phyloP scores from a whole-genome alignment of 2,888 invertebrate genomes.

The Sarcophaga variegata region DNA sequence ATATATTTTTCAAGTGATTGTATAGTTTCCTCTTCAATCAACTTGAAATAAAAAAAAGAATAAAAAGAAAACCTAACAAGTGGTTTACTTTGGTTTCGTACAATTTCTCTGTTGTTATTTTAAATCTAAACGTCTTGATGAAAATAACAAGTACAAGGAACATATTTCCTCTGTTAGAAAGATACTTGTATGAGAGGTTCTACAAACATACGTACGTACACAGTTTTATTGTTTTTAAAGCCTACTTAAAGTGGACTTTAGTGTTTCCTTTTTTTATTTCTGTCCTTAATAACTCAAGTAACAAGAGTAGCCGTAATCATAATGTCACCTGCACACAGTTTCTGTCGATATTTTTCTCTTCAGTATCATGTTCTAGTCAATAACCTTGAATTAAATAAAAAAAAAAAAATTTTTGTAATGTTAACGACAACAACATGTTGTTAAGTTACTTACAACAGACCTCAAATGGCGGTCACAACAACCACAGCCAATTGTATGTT shows the following conservation, averaged over 20 bases:
- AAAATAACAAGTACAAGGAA: not conserved
- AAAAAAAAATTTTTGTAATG: not conserved
- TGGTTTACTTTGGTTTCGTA: conserved; percentile 8
- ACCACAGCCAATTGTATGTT: not conserved
- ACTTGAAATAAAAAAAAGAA: not conserved
- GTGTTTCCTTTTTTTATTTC: not conserved
- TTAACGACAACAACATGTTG: not conserved
- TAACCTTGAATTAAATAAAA: not conserved
- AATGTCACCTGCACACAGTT: not conserved
- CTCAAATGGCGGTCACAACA: not conserved
- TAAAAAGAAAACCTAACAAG: not conserved
- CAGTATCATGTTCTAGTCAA: not conserved
- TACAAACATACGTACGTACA: not conserved
- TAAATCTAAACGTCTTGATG: no score
- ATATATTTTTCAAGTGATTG: conserved; percentile 12
- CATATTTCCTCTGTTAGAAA: not conserved
- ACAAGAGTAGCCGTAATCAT: not conserved
- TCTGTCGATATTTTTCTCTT: not conserved
- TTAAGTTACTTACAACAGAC: no score
- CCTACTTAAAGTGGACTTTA: not conserved
- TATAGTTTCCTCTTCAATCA: conserved; percentile 39
- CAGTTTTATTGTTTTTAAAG: not conserved
- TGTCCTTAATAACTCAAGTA: not conserved
- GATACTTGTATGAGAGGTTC: no score
- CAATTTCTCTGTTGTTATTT: not conserved